A percentile compares a stretch with the other conserved stretches of the same genome.
These are phyloP conservation scores for Pherbina coryleti DNA, from an alignment of 2,888 invertebrate species.

Conservation along the genomic window DNA sequence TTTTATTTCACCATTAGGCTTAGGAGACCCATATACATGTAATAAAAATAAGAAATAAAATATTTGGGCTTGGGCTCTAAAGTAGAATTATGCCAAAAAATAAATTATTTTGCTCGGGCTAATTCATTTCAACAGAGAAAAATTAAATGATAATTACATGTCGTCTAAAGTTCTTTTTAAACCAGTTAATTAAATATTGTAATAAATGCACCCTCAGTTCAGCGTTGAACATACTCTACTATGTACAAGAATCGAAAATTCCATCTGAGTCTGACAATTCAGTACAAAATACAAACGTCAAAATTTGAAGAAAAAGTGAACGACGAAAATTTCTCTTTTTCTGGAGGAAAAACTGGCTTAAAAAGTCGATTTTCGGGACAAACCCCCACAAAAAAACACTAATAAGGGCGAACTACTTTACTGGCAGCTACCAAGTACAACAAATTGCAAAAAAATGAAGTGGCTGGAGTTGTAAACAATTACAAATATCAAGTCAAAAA, in stretches of 20 bases:
- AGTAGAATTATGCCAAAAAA: too few species aligned
- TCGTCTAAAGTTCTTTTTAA: too few species aligned
- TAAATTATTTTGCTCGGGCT: too few species aligned
- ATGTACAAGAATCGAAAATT: slow-evolving; percentile 5
- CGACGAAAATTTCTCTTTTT: slow-evolving; percentile 50
- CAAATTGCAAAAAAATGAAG: slow-evolving; percentile 7
- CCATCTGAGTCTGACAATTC: slow-evolving; percentile 25
- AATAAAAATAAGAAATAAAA: too few species aligned
- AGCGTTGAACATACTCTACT: not conserved
- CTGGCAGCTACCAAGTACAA: not conserved
- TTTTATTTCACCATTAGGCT: too few species aligned
- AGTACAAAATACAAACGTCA: slow-evolving; percentile 42
- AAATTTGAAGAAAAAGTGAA: slow-evolving; percentile 42
- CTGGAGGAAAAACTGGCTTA: slow-evolving; percentile 19
- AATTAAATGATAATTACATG: too few species aligned
- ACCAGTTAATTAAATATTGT: too few species aligned
- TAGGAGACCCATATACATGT: too few species aligned
- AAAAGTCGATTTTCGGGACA: slow-evolving; percentile 4
- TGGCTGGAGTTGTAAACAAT: not conserved
- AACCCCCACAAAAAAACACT: not conserved
- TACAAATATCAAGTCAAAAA: not conserved
- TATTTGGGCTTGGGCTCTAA: too few species aligned
- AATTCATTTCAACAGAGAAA: too few species aligned
- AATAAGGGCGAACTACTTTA: not conserved
- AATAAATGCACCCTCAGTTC: not conserved